A percentile compares a stretch with the other conserved stretches of the same genome.
Conservation (phyloP, 2,888 invertebrate species). For the Scaptomyza reducta region DNA sequence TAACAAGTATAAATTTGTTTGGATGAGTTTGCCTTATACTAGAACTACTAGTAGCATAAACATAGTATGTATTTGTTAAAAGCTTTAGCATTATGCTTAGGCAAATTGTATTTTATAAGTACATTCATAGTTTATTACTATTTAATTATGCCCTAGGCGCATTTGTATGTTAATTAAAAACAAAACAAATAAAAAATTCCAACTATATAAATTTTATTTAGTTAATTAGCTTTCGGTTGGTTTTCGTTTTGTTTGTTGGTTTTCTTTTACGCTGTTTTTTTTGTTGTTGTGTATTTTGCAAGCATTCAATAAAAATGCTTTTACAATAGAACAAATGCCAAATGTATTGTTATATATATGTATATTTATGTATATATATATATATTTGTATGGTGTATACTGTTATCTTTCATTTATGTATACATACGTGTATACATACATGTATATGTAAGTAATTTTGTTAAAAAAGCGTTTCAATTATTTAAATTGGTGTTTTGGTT, state of each 20-base stretch:
- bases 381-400: slow-evolving; percentile 28
- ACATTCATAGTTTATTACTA: slow-evolving; percentile 3
- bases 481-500: slow-evolving; percentile 65
- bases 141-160: slow-evolving; percentile 29
- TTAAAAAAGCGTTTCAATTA: slow-evolving; percentile 58
- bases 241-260: slow-evolving; percentile 13
- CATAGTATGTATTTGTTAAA: slow-evolving; percentile 20
- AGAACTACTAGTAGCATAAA: slow-evolving; percentile 4
- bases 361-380: slow-evolving; percentile 12
- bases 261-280: slow-evolving; percentile 15
- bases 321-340: slow-evolving; percentile 47
- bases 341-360: slow-evolving; percentile 21
- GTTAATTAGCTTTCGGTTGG: slow-evolving; percentile 31
- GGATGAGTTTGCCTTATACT: neutral
- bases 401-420: slow-evolving; percentile 3
- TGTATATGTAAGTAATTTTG: slow-evolving; percentile 30
- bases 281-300: slow-evolving; percentile 30
- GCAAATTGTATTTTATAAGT: slow-evolving; percentile 3
- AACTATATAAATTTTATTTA: slow-evolving; percentile 53
- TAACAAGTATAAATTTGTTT: slow-evolving; percentile 22
- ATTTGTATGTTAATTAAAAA: slow-evolving; percentile 11
- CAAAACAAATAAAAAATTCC: slow-evolving; percentile 34
- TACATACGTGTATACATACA: slow-evolving; percentile 5
- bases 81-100: slow-evolving; percentile 34
- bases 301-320: slow-evolving; percentile 77